phyloP scores from a whole-genome alignment of 1,140 invertebrate species.

The Camponotus pennsylvanicus region DNA sequence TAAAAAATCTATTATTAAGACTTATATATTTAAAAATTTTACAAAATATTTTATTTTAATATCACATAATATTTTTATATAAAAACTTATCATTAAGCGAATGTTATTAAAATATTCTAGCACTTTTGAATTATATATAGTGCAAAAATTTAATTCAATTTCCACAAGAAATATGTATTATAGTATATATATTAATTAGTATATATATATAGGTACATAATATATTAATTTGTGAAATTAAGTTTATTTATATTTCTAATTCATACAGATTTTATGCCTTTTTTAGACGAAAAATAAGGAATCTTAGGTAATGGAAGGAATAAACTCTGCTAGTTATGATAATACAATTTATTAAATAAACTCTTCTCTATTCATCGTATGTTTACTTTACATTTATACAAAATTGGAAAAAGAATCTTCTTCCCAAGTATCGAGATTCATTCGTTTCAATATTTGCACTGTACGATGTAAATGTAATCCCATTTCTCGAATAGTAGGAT shows the following conservation, averaged over 20 bases:
- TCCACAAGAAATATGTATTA: neutral
- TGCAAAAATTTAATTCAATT: slow-evolving; percentile 1
- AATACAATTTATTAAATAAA: slow-evolving; percentile 80
- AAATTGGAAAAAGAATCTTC: slow-evolving; percentile 75
- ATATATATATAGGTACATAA: neutral
- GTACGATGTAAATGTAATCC: neutral
- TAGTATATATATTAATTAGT: too few relatives aligned
- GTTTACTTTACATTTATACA: slow-evolving; percentile 84
- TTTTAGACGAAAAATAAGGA: neutral
- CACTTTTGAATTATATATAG: neutral
- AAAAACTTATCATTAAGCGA: neutral
- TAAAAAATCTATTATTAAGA: neutral
- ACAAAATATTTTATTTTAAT: neutral
- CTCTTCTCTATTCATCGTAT: slow-evolving; percentile 70
- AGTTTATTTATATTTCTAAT: slow-evolving; percentile 7
- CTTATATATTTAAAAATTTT: neutral
- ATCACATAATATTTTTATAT: too few relatives aligned
- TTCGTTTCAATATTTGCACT: slow-evolving; percentile 32
- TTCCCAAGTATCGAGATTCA: slow-evolving; percentile 6
- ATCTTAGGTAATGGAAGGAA: slow-evolving; percentile 34
- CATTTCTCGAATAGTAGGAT: slow-evolving; percentile 2
- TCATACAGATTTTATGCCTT: neutral
- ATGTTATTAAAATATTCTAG: neutral
- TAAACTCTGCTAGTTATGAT: slow-evolving; percentile 56
- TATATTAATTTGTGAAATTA: slow-evolving; percentile 6